Percentiles rank a stretch among this genome's conserved stretches.
Conservation (phyloP, 2,113 vertebrate species). For the Chlorodrepanis virens region DNA sequence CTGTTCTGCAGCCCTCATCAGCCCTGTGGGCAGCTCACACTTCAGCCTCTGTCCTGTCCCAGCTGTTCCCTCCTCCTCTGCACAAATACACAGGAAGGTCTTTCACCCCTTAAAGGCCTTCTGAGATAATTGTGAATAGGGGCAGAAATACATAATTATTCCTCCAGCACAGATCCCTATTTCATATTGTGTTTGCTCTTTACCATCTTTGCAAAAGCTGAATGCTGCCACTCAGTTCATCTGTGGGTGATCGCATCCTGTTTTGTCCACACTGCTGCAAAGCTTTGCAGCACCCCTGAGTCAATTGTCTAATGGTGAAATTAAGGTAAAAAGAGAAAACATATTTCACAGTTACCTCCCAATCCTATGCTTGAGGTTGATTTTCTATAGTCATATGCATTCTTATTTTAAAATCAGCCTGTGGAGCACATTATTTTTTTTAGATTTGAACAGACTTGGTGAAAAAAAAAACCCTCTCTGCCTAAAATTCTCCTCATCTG, state of each 20-base stretch:
- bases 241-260: not conserved
- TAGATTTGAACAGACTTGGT: not conserved
- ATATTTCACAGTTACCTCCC: not conserved
- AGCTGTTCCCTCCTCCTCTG: not conserved
- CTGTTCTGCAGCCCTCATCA: accelerated
- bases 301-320: not conserved
- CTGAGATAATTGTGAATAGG: not conserved
- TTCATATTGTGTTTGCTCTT: not conserved
- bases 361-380: not conserved
- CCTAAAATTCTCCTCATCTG: not conserved
- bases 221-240: not conserved
- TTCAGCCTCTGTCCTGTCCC: not conserved
- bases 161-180: not conserved
- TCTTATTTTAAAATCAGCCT: not conserved
- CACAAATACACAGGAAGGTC: not conserved
- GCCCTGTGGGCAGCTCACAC: not conserved
- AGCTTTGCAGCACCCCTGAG: not conserved
- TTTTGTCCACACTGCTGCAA: not conserved
- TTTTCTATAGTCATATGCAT: not conserved
- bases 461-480: not conserved
- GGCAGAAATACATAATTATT: not conserved
- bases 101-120: not conserved
- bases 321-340: not conserved
- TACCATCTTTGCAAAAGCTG: not conserved
- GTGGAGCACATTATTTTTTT: not conserved